These are phyloP conservation scores for Hypotaenidia okinawae DNA, from an alignment of 2,797 vertebrate genomes.

Conservation along the genomic window DNA sequence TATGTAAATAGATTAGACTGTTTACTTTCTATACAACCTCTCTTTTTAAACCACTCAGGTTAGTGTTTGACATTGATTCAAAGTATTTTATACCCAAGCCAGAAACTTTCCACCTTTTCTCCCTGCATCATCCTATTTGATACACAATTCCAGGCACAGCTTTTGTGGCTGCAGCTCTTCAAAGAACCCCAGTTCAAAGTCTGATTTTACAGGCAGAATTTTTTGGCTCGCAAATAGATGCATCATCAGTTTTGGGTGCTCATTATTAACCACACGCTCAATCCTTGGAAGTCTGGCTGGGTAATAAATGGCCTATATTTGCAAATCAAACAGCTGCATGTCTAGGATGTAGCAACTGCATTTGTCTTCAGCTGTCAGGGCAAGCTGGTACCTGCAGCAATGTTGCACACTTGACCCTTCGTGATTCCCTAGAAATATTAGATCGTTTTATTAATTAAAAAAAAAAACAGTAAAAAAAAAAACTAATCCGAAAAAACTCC, in stretches of 20 bases:
- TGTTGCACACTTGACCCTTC: background rate
- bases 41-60: background rate
- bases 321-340: background rate
- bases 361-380: background rate
- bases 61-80: background rate
- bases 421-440: background rate
- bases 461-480: accelerated
- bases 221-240: background rate
- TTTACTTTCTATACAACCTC: background rate
- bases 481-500: no score
- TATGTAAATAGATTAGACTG: background rate
- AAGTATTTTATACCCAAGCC: background rate
- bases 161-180: background rate
- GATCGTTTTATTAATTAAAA: background rate
- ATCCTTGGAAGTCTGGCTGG: background rate
- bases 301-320: background rate
- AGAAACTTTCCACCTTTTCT: background rate
- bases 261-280: background rate
- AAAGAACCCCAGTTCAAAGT: background rate
- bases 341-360: background rate
- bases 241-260: background rate
- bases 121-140: background rate
- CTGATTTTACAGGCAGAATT: background rate
- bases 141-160: background rate
- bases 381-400: background rate